These are phyloP conservation scores for Ormyrus thymus DNA, from an alignment of 2,888 invertebrate genomes.

Conservation along the genomic window DNA sequence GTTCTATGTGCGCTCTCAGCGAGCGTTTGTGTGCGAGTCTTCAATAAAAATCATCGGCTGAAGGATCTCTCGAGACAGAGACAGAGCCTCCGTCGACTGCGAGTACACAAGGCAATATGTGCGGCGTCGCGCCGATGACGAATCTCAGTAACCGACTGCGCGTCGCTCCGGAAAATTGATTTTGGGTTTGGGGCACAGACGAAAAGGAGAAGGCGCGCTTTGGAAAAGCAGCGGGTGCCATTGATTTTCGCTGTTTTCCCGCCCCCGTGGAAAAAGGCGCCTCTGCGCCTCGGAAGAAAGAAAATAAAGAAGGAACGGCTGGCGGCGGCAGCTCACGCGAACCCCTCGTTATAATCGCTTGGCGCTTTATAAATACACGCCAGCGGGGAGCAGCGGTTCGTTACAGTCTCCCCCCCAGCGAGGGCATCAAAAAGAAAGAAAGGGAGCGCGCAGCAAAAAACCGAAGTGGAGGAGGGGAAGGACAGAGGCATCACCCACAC, in stretches of 20 bases:
- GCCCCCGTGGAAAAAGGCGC: neutral
- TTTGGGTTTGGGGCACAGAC: neutral
- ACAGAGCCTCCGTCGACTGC: neutral
- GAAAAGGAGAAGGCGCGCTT: neutral
- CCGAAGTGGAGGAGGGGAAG: neutral
- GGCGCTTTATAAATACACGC: constrained; percentile 5
- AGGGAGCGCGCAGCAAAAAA: neutral
- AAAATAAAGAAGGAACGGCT: too few species aligned
- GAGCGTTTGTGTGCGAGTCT: neutral
- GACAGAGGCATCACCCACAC: neutral
- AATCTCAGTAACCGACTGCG: neutral
- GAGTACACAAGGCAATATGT: neutral
- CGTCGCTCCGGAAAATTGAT: constrained; percentile 3
- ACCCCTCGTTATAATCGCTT: neutral
- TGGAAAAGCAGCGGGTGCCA: constrained; percentile 5
- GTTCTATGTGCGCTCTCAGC: neutral
- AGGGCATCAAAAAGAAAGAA: too few species aligned
- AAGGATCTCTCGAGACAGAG: neutral
- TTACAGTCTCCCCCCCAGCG: too few species aligned
- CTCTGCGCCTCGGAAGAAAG: neutral
- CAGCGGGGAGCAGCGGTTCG: neutral
- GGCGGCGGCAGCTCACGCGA: neutral
- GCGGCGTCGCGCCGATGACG: neutral
- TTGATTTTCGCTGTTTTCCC: constrained; percentile 25
- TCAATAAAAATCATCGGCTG: neutral